These are phyloP conservation scores for Sarotherodon lohbergeri DNA, from an alignment of 2,113 vertebrate genomes.

Conservation along the genomic window DNA sequence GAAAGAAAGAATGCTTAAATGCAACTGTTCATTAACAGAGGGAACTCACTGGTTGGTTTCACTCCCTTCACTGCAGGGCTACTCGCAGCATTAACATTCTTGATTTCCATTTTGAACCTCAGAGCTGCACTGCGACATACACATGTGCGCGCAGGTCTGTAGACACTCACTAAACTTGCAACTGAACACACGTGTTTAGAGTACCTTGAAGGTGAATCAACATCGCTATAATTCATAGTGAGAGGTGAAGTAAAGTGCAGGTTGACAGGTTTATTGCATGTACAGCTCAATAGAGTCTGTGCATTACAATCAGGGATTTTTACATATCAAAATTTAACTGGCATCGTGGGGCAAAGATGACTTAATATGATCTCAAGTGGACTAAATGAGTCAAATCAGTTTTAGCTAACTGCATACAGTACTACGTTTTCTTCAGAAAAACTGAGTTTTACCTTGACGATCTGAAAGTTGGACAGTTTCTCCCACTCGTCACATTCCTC, in stretches of 20 bases:
- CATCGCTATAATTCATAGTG: not conserved
- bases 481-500: constrained; percentile 47
- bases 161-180: not conserved
- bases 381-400: not conserved
- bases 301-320: not conserved
- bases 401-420: not conserved
- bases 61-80: constrained; percentile 22
- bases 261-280: not conserved
- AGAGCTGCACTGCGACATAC: not conserved
- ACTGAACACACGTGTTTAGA: not conserved
- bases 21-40: constrained; percentile 47
- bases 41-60: constrained; percentile 7
- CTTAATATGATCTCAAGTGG: not conserved
- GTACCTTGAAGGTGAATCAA: constrained; percentile 21
- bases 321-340: not conserved
- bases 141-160: not conserved
- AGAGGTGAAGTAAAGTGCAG: constrained; percentile 38
- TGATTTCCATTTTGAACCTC: constrained; percentile 22
- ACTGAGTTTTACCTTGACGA: not conserved
- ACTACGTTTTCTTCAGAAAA: not conserved
- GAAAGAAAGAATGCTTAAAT: constrained; percentile 7
- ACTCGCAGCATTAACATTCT: constrained; percentile 38
- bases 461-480: not conserved
- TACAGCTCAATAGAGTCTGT: not conserved
- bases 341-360: not conserved